Conservation (phyloP, 2,113 vertebrate genomes). For the Thamnophis sirtalis region DNA sequence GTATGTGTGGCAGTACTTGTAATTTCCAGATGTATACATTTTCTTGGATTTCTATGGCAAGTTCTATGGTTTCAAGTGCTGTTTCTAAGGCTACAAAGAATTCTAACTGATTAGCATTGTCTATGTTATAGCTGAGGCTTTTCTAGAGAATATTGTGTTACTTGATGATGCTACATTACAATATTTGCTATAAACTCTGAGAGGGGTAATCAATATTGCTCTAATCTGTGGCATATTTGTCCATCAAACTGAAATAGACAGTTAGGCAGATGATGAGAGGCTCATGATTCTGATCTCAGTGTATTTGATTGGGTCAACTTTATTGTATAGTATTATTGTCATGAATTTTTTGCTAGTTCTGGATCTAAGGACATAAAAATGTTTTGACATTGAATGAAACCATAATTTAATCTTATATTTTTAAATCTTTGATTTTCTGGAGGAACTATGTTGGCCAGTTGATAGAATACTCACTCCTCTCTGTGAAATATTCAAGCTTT, state of each 20-base stretch:
- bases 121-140: background rate
- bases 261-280: background rate
- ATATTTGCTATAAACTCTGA: background rate
- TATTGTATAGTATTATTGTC: background rate
- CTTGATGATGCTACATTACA: no score
- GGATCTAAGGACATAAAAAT: background rate
- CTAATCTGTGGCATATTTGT: background rate
- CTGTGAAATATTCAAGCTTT: background rate
- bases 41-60: background rate
- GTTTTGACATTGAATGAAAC: background rate
- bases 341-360: background rate
- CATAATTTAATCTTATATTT: background rate
- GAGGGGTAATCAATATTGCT: background rate
- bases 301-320: background rate
- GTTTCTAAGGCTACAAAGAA: background rate
- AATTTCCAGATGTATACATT: background rate
- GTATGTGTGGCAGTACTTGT: background rate
- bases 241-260: background rate
- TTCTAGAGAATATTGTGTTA: background rate
- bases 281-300: background rate
- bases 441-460: no score
- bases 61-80: background rate
- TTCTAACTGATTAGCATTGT: background rate
- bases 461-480: no score
- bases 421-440: background rate